Evolutionary conservation across 2,113 vertebrate genomes (phyloP).

Genomic region (Microcebus lehilahytsara): DNA sequence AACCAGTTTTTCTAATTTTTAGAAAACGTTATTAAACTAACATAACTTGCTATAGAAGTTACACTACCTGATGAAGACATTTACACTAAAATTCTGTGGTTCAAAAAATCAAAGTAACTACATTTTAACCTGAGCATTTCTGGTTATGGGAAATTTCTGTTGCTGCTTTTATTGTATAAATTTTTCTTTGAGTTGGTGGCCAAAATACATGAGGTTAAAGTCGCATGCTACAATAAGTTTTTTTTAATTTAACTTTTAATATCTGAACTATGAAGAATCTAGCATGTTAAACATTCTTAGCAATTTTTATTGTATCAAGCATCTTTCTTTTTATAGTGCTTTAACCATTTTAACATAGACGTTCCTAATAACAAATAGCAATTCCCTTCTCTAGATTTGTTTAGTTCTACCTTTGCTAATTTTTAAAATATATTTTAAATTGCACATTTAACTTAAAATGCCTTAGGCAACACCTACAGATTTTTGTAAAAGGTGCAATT

Average conservation of each 20-base stretch:
- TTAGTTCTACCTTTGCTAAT: conserved; percentile 19
- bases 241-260: conserved; percentile 47
- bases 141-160: not conserved
- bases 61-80: not conserved
- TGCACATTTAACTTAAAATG: conserved; percentile 44
- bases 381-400: not conserved
- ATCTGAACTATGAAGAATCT: not conserved
- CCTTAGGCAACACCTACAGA: not conserved
- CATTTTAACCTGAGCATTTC: conserved; percentile 46
- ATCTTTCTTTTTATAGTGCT: conserved; percentile 27
- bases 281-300: not conserved
- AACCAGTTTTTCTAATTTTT: not conserved
- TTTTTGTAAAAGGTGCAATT: conserved; percentile 27
- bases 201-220: conserved; percentile 48
- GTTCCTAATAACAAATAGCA: conserved; percentile 31
- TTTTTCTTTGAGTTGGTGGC: conserved; percentile 42
- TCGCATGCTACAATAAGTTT: conserved; percentile 39
- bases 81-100: not conserved
- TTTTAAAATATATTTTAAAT: conserved; percentile 46
- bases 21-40: not conserved
- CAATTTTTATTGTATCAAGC: not conserved
- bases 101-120: conserved; percentile 41
- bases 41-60: not conserved
- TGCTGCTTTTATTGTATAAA: conserved; percentile 15
- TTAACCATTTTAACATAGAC: conserved; percentile 36